These are phyloP conservation scores for Cyprinodon variegatus DNA, from an alignment of 2,113 vertebrate species.

Conservation along the genomic window DNA sequence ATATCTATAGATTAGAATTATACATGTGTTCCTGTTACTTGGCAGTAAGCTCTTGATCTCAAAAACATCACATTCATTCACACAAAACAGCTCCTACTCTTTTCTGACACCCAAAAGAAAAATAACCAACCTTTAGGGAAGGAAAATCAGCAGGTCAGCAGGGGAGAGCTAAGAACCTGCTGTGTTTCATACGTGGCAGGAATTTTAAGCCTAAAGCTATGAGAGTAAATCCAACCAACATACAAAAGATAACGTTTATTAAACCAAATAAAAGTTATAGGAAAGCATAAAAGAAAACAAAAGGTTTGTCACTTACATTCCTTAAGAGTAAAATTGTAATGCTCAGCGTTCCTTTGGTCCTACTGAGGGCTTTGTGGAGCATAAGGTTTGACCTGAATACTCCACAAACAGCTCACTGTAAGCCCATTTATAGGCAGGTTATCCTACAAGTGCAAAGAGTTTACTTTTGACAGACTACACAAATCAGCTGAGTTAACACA, in stretches of 20 bases:
- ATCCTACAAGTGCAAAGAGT: conserved; percentile 50
- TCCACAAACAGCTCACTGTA: conserved; percentile 49
- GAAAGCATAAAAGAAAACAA: background rate
- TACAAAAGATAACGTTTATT: conserved; percentile 4
- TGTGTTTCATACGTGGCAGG: conserved; percentile 61
- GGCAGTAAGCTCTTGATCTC: background rate
- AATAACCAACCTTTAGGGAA: conserved; percentile 24
- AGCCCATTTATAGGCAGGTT: conserved; percentile 47
- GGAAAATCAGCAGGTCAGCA: conserved; percentile 60
- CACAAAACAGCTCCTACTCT: conserved; percentile 17
- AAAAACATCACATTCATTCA: conserved; percentile 8
- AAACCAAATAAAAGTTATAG: background rate
- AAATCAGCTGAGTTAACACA: conserved; percentile 28
- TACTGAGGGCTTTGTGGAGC: conserved; percentile 42
- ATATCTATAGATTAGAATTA: background rate
- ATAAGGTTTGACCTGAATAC: conserved; percentile 59
- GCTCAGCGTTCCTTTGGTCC: conserved; percentile 16
- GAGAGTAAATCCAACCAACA: conserved; percentile 31
- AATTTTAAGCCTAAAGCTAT: conserved; percentile 66
- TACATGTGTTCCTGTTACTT: background rate
- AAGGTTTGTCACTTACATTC: conserved; percentile 26
- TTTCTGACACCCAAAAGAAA: conserved; percentile 25
- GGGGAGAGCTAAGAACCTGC: conserved; percentile 60
- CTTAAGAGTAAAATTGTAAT: conserved; percentile 23
- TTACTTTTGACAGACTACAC: conserved; percentile 38